Evolutionary conservation across 2,797 vertebrate species (phyloP).

Genomic region (Hydrolagus colliei): DNA sequence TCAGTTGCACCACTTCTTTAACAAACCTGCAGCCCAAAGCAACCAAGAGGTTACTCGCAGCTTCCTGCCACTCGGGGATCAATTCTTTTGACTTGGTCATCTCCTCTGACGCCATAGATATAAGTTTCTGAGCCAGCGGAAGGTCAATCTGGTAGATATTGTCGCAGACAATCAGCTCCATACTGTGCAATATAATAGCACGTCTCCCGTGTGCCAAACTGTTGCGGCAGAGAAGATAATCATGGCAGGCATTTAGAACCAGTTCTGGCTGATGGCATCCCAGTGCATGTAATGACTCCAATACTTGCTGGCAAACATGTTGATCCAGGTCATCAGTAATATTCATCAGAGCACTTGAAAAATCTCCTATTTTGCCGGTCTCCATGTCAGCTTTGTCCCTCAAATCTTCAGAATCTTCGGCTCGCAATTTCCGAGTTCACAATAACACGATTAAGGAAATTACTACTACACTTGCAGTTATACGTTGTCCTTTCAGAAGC

Average conservation of each 20-base stretch:
- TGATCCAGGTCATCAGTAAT: neutral
- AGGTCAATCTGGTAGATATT: neutral
- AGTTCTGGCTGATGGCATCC: conserved; percentile 10
- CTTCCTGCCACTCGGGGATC: conserved; percentile 3
- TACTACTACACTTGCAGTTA: neutral
- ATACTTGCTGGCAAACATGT: neutral
- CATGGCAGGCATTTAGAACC: neutral
- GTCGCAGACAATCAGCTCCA: conserved; percentile 11
- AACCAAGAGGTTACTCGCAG: neutral
- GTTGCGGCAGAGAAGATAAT: neutral
- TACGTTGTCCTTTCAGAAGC: neutral
- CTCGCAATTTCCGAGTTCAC: neutral
- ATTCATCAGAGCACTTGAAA: conserved; percentile 1
- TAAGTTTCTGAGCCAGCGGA: neutral
- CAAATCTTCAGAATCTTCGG: neutral
- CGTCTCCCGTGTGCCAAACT: neutral
- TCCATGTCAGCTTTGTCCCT: too few species aligned
- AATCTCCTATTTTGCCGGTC: neutral
- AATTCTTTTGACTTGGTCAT: conserved; percentile 18
- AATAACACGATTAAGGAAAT: neutral
- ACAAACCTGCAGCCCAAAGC: conserved; percentile 3
- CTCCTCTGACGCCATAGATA: neutral
- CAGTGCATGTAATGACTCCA: neutral
- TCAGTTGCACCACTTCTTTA: conserved; percentile 15
- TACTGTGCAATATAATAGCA: neutral